Base-by-base conservation (phyloP, 2,888 invertebrate genomes). In the Hemistola chrysoprasaria region DNA sequence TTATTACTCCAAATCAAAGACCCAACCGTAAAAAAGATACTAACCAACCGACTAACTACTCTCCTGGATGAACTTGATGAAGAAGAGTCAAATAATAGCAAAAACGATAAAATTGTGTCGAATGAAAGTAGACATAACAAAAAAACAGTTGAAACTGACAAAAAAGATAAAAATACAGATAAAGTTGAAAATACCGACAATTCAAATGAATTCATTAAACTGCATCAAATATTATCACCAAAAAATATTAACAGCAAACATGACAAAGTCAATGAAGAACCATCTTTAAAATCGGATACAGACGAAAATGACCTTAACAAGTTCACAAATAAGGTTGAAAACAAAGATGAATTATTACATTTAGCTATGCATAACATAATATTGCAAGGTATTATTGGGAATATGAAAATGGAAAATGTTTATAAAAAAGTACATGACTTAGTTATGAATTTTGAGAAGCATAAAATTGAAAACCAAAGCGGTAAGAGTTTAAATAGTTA, bases 291-390 rank as follows among this genome's bases (percentile, higher is more conserved):
- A 3, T 28, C 1, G 16, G 40, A 3, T 49, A 33, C 11, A 8
- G 22, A 27, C 37, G 40, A 22, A 47, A 42, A 22, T 21, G 26
- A n/a, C 5, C 38, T 21, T 22, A 40, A 31, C 40, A 26, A 22
- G n/a, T n/a, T n/a, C n/a, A n/a, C n/a, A n/a, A 29, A 24, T 8
- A 33, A 27, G 2, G 6, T 1, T 24, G 29, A 31, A 8, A 44
- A 47, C 8, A 47, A 63, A 11, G 64, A 70, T 1, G 66, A 75
- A 8, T 25, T 74, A 3, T 27, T 79, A n/a, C 77, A 81, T 54
- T 26, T 74, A n/a, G 71, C 73, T 0, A 69, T 83, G 60, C 80
- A 82, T 23, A 78, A 81, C 36, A 65, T 79, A 7, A 43, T 85
- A 0, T 41, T 79, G 0, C 70, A 78, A 62, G 82, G 78, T 2